A percentile compares a stretch with the other conserved stretches of the same genome.
Conservation (phyloP, 2,888 invertebrate species). For the Tribolium freemani region DNA sequence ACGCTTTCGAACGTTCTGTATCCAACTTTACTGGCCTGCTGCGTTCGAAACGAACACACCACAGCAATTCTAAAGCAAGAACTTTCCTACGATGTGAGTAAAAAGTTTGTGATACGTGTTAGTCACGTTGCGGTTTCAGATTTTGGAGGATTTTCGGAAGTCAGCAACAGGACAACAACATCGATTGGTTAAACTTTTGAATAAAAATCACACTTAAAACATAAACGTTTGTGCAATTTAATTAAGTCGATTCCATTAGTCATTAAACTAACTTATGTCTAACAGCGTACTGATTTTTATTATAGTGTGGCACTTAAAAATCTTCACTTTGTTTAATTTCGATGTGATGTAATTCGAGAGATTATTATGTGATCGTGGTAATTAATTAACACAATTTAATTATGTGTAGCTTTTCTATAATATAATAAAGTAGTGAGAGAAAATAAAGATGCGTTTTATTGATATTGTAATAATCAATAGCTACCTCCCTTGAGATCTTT, state of each 20-base stretch:
- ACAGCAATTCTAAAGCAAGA: slow-evolving; percentile 82
- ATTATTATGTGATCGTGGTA: slow-evolving; percentile 30
- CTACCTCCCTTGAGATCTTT: slow-evolving; percentile 27
- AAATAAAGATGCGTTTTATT: slow-evolving; percentile 17
- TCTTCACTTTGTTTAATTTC: slow-evolving; percentile 15
- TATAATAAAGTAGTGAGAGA: slow-evolving; percentile 10
- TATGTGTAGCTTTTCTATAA: slow-evolving; percentile 39
- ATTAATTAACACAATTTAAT: slow-evolving; percentile 23
- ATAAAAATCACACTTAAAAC: slow-evolving; percentile 38
- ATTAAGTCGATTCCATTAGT: slow-evolving; percentile 29
- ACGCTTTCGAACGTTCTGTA: slow-evolving; percentile 79
- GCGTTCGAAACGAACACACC: slow-evolving; percentile 78
- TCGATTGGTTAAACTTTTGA: slow-evolving; percentile 70
- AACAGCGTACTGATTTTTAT: slow-evolving; percentile 25
- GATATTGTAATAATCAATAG: slow-evolving; percentile 37
- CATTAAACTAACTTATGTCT: slow-evolving; percentile 30
- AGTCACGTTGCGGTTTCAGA: slow-evolving; percentile 65
- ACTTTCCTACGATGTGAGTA: slow-evolving; percentile 73
- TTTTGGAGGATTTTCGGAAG: slow-evolving; percentile 72
- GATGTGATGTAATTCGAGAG: slow-evolving; percentile 36
- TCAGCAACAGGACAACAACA: slow-evolving; percentile 71
- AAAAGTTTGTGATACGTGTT: neutral
- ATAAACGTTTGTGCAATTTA: slow-evolving; percentile 29
- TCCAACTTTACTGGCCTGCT: slow-evolving; percentile 84
- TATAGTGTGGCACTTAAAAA: slow-evolving; percentile 3